Evolutionary conservation across 2,888 invertebrate genomes (phyloP).

Genomic region (Diadegma fenestrale): DNA sequence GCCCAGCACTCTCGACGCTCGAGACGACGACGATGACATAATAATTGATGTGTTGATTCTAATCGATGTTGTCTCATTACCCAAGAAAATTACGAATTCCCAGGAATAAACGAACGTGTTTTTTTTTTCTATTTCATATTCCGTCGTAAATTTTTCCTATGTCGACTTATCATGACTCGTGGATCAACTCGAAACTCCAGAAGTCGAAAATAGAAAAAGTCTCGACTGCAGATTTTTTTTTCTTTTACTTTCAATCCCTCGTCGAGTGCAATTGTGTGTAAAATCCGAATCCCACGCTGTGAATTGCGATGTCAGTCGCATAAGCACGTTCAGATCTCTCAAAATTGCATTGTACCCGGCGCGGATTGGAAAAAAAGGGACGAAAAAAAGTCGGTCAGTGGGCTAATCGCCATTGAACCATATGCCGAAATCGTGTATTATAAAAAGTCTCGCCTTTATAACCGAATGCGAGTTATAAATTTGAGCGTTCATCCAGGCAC

Average conservation of each 20-base stretch:
- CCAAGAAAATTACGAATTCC: not conserved
- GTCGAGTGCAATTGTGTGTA: not conserved
- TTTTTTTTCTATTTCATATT: not conserved
- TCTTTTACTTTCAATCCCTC: not conserved
- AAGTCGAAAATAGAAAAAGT: not conserved
- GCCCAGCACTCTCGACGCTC: not conserved
- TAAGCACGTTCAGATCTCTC: not conserved
- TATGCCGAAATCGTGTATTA: conserved; percentile 12
- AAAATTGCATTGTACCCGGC: not conserved
- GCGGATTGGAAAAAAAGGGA: not conserved
- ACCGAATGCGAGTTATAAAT: not conserved
- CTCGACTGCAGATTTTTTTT: not conserved
- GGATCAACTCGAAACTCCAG: not conserved
- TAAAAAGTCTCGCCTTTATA: not conserved
- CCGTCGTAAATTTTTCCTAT: not conserved
- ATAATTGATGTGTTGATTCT: conserved; percentile 61
- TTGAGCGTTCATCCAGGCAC: not conserved
- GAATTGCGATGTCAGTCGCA: not conserved
- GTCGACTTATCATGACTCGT: not conserved
- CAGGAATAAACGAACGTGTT: not conserved
- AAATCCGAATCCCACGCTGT: conserved; percentile 1
- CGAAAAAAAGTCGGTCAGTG: conserved; percentile 24
- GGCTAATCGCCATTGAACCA: conserved; percentile 23
- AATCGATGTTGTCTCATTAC: conserved; percentile 41
- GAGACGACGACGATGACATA: conserved; percentile 54